Percentiles rank a stretch among this genome's conserved stretches.
These are phyloP conservation scores for Phymastichus coffea DNA, from an alignment of 1,140 invertebrate species.

Conservation along the genomic window DNA sequence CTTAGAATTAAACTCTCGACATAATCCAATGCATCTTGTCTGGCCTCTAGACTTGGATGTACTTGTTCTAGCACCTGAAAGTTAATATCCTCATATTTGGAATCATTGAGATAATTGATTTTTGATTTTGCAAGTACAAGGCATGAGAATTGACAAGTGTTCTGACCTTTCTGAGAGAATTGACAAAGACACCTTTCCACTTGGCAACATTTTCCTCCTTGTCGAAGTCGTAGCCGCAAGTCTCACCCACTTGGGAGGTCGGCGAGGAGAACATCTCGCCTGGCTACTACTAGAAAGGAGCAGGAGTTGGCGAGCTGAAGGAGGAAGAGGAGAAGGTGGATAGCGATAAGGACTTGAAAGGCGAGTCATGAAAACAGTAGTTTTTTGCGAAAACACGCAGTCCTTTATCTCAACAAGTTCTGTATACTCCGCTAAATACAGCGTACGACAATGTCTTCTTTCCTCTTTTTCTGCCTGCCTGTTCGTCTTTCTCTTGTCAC, in stretches of 20 bases:
- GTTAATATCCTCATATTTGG: no score
- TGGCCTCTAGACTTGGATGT: constrained; percentile 81
- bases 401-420: no score
- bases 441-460: no score
- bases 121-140: not conserved
- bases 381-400: no score
- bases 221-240: constrained; percentile 80
- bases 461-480: no score
- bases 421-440: no score
- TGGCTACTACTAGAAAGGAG: constrained; percentile 28
- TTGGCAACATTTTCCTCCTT: constrained; percentile 83
- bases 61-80: constrained; percentile 84
- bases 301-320: constrained; percentile 5
- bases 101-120: no score
- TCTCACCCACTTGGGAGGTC: constrained; percentile 59
- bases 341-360: not conserved
- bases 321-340: constrained; percentile 5
- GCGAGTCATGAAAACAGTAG: no score
- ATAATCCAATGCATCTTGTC: constrained; percentile 89
- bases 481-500: no score
- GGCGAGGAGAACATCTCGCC: constrained; percentile 61
- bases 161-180: constrained; percentile 74
- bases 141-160: no score
- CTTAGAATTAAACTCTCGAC: constrained; percentile 89
- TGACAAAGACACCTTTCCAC: constrained; percentile 87